Base-by-base conservation (phyloP, 2,113 vertebrate species). In the Eolophus roseicapilla region DNA sequence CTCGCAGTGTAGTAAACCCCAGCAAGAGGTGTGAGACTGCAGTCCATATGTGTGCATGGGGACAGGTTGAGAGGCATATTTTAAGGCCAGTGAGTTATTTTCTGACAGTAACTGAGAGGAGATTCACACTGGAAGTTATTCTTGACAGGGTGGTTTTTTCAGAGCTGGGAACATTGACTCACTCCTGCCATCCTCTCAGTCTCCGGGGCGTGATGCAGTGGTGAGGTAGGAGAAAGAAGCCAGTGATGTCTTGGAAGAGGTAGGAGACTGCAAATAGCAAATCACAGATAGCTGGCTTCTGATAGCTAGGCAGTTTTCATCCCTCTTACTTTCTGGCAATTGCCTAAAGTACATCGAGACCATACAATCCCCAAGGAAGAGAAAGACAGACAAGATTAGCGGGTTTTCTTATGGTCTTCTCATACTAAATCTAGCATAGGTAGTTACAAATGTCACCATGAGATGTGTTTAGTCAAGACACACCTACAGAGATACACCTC, bases 81-180 rank as follows among this genome's bases (percentile, higher is more conserved):
- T 90, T 90, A 82, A 90, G 62, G 47, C 78, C 12, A 85, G 4
- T 33, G 13, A 31, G 82, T 74, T 94, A 76, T 88, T 93, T 92
- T 57, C 73, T 86, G 86, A 55, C 68, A 71, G 76, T 63, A 86
- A 41, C 55, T 86, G 79, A 29, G 52, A 70, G 39, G 28, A 87
- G 37, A 73, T 39, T 92, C 49, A 37, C 49, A 62, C 71, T 60
- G 52, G 21, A 70, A 68, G 69, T 68, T 83, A 75, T 43, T 93
- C 73, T 60, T 63, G 63, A 86, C 85, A 69, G 67, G 62, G 28
- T 80, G 62, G 21, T 74, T 82, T 88, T 86, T 87, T 68, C n/a
- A n/a, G 59, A 76, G 64, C 60, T 33, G 64, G 55, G 83, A 96
- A 71, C 77, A 68, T 57, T 94, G 91, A 94, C 60, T 96, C 95